Percentiles rank a stretch among this genome's conserved stretches.
Evolutionary conservation across 2,797 vertebrate genomes (phyloP).

Genomic region (Coregonus ussuriensis): DNA sequence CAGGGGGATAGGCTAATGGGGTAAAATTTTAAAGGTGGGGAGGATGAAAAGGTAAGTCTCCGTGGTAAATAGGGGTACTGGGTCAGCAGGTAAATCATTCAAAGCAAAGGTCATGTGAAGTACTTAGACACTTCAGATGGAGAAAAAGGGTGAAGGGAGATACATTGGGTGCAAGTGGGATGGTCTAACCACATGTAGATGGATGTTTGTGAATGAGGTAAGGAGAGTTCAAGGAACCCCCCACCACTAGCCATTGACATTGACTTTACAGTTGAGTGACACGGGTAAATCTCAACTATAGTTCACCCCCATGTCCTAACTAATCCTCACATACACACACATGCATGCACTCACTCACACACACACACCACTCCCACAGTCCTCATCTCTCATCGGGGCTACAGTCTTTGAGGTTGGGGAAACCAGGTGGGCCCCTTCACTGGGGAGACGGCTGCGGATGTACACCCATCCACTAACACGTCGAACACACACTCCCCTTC

Average conservation of each 20-base stretch:
- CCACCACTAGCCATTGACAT: background rate
- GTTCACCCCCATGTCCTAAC: background rate
- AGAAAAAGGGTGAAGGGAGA: background rate
- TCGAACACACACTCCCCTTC: background rate
- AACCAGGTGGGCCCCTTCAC: background rate
- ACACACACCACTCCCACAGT: background rate
- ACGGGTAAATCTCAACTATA: background rate
- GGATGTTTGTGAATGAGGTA: background rate
- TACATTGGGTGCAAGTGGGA: background rate
- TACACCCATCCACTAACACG: background rate
- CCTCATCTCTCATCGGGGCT: background rate
- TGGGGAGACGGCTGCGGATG: background rate
- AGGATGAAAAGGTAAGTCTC: background rate
- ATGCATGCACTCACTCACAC: background rate
- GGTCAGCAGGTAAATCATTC: background rate
- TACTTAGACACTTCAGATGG: background rate
- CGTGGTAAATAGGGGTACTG: background rate
- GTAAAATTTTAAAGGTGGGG: background rate
- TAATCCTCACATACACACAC: background rate
- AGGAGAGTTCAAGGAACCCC: background rate
- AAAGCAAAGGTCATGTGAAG: background rate
- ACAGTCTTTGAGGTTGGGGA: constrained; percentile 1
- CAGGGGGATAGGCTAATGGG: background rate
- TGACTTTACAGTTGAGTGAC: constrained; percentile 1
- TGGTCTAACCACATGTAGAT: background rate